Conservation (phyloP, 2,888 invertebrate species). For the Spisula subtruncata region DNA sequence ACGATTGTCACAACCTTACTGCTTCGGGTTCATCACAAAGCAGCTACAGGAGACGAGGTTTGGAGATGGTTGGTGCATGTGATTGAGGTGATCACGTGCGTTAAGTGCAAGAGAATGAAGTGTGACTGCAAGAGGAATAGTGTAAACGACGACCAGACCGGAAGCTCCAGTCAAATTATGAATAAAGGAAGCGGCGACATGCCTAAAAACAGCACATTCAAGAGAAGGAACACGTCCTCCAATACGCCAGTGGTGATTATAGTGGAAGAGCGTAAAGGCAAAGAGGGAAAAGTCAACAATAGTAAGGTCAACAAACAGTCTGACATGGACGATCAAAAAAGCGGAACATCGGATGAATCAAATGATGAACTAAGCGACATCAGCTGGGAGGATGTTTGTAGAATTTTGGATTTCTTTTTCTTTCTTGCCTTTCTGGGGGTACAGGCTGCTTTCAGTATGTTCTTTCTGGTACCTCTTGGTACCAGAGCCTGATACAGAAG, state of each 20-base stretch:
- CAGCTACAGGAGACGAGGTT: conserved; percentile 29
- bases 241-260: neutral
- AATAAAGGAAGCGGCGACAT: neutral
- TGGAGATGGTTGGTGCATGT: conserved; percentile 57
- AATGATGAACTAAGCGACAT: neutral
- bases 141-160: neutral
- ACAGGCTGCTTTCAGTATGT: conserved; percentile 57
- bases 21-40: conserved; percentile 55
- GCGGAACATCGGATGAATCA: neutral
- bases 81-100: conserved; percentile 61
- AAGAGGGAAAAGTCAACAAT: neutral
- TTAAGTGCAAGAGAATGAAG: conserved; percentile 45
- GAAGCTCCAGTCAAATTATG: neutral
- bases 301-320: neutral
- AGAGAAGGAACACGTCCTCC: neutral
- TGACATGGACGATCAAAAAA: neutral
- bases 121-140: neutral
- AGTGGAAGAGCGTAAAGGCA: neutral
- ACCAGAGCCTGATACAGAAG: neutral
- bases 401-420: conserved; percentile 63
- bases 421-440: conserved; percentile 58
- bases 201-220: neutral
- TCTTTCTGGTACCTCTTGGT: conserved; percentile 66
- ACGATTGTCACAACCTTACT: conserved; percentile 61
- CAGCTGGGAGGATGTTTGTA: conserved; percentile 61